These are phyloP conservation scores for Odocoileus hemionus DNA, from an alignment of 2,113 vertebrate genomes.

Conservation along the genomic window DNA sequence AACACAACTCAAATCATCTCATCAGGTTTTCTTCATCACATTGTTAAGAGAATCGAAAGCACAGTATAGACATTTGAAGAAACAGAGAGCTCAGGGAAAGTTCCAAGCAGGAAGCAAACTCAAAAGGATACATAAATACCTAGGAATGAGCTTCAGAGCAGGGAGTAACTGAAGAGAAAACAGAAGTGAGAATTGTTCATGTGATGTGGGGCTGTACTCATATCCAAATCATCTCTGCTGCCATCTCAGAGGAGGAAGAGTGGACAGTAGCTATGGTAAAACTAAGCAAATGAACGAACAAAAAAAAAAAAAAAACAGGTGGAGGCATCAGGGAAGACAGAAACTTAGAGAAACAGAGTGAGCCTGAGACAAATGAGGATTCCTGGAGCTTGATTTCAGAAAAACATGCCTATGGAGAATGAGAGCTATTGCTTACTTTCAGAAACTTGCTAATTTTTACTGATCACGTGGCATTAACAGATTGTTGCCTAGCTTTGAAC, in stretches of 20 bases:
- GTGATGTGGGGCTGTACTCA: accelerated
- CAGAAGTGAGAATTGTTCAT: not conserved
- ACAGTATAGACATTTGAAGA: not conserved
- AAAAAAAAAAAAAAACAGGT: not conserved
- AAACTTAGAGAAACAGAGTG: not conserved
- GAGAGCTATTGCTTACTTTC: not conserved
- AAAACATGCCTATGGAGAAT: not conserved
- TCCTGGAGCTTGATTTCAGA: not conserved
- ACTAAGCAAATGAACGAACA: not conserved
- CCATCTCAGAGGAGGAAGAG: not conserved
- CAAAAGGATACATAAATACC: not conserved
- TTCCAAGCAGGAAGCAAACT: not conserved
- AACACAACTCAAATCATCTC: not conserved
- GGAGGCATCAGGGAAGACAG: not conserved
- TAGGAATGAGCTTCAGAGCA: not conserved
- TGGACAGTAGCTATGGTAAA: not conserved
- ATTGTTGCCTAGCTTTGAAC: not conserved
- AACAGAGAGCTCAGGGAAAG: not conserved
- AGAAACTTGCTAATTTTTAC: not conserved
- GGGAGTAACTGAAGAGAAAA: not conserved
- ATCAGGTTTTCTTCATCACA: not conserved
- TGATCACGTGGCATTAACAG: not conserved
- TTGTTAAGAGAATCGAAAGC: not conserved
- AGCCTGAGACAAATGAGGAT: not conserved
- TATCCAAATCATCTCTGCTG: not conserved